Evolutionary conservation across 30 jellyfish, hydroid and myxozoan species (phyloP), one percentile per base, ranked within the genome.

Genomic region (Pelagia noctiluca): DNA sequence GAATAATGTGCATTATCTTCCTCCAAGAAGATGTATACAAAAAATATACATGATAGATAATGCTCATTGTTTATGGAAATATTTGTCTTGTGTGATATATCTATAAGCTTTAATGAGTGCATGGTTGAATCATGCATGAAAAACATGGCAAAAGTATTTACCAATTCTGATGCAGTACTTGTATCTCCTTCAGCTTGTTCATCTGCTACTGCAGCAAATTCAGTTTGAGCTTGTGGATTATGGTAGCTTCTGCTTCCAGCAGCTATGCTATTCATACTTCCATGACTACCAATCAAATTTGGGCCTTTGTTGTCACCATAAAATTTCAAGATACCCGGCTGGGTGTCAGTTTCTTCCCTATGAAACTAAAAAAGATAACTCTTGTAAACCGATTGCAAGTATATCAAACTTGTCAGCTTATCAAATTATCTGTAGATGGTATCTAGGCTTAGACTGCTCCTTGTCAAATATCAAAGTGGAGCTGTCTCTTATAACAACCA

Each of bases 101-200:
- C 74, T n/a, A n/a, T 13, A 26, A 61, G 1, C 3, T 16, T 21
- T n/a, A 61, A 61, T 13, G 2, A 16, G 1, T 1, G 31, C 2
- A 60, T 0, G n/a, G 73, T 60, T 12, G 73, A 13, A 13, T 13
- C 0, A 0, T n/a, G n/a, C n/a, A n/a, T n/a, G n/a, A n/a, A n/a
- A n/a, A n/a, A n/a, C n/a, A 24, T 24, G 13, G 18, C 73, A 60
- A 34, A 60, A 23, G 18, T 37, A 3, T 76, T 63, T 63, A 79
- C 90, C 90, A 71, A 64, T 33, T 79, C 90, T 7, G 90, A 79
- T 4, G 82, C 71, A 37, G 78, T 79, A 63, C 90, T 79, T 64
- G 47, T 66, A 49, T 79, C 90, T 63, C 90, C 90, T 47, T 79
- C 90, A 1, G 35, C 74, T 16, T 33, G 90, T 26, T 64, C 90